Evolutionary conservation across 1,140 invertebrate genomes (phyloP).

Genomic region (Danaus melanippus): DNA sequence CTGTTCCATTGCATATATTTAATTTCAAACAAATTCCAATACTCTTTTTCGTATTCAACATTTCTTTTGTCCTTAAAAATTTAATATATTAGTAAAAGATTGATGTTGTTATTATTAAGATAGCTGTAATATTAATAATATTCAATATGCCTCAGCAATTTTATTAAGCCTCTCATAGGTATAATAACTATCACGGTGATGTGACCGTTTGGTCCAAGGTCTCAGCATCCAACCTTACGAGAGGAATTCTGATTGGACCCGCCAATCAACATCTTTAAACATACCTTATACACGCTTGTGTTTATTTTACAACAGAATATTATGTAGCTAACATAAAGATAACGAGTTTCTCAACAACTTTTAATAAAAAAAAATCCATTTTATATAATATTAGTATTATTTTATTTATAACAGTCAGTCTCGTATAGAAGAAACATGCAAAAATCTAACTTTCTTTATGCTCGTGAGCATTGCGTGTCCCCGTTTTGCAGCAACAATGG

Average conservation of each 20-base stretch:
- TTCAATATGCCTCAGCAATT: too few relatives aligned
- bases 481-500: background rate
- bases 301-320: slow-evolving; percentile 8
- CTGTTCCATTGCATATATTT: too few relatives aligned
- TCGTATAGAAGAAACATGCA: background rate
- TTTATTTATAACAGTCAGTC: slow-evolving; percentile 9
- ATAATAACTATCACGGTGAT: slow-evolving; percentile 21
- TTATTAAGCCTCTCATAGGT: too few relatives aligned
- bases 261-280: slow-evolving; percentile 36
- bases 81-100: too few relatives aligned
- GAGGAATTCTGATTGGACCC: slow-evolving; percentile 46
- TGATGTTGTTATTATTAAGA: too few relatives aligned
- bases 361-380: too few relatives aligned
- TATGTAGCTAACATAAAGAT: background rate
- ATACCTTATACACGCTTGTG: slow-evolving; percentile 18
- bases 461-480: too few relatives aligned
- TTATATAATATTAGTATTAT: background rate
- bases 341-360: slow-evolving; percentile 1
- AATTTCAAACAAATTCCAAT: too few relatives aligned
- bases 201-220: slow-evolving; percentile 41
- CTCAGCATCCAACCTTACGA: slow-evolving; percentile 30
- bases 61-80: too few relatives aligned
- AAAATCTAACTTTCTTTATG: background rate
- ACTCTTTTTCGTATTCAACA: too few relatives aligned
- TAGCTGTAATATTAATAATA: too few relatives aligned